Base-by-base conservation (phyloP, 2,113 vertebrate genomes). In the Antennarius striatus region DNA sequence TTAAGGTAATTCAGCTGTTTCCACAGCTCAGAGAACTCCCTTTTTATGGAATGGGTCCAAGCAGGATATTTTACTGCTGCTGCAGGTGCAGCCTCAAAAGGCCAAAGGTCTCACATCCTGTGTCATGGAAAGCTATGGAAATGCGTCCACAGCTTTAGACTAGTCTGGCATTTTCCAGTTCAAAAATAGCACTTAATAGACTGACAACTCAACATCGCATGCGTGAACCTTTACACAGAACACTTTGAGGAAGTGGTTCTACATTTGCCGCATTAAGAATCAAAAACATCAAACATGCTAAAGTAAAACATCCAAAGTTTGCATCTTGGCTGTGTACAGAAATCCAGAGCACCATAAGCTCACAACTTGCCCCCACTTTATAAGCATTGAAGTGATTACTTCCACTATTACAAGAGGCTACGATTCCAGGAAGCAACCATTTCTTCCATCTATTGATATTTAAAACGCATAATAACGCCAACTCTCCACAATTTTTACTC, bases 41-140 rank as follows among this genome's bases (percentile, higher is more conserved):
- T 7, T 36, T 7, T 36, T 3, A 36, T 36, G 32, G 32, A 36
- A 5, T 7, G 42, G 40, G 13, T 54, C 63, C 48, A 69, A 54
- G 36, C 51, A 42, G 65, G 60, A 70, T 54, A 32, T 65, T 81
- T 52, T 58, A 32, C 56, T 55, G 3, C 14, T 61, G 15, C 3
- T 68, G 71, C 74, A 45, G 72, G 75, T 88, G 77, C 70, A 36
- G 47, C 43, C 65, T 54, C 1, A 51, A 76, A 82, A 82, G 70
- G 66, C 66, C 68, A 60, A 48, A 79, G 69, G 61, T 73, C 55
- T 43, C 64, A 80, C 80, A 77, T 84, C 68, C 77, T 68, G 59
- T 60, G 57, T 63, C 56, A 53, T 56, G 57, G 51, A 69, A 70
- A 78, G 51, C 55, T 36, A 51, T 4, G 63, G 32, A 45, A 55